A percentile compares a stretch with the other conserved stretches of the same genome.
Evolutionary conservation across 2,888 invertebrate species (phyloP).

Genomic region (Lasioglossum malachurum): DNA sequence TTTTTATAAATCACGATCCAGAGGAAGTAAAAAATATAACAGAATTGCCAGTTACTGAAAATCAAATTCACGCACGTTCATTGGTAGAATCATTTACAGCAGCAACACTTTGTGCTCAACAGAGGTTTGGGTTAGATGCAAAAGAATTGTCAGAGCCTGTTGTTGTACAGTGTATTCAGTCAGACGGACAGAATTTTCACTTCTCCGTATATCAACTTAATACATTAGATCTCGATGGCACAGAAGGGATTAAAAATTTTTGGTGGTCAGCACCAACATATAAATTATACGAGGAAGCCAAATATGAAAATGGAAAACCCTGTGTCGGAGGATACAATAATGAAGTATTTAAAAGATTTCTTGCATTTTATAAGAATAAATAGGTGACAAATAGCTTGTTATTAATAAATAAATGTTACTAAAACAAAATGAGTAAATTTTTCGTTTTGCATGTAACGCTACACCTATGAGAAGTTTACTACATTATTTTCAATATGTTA

Average conservation of each 20-base stretch:
- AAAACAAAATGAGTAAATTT: neutral
- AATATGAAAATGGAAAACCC: conserved; percentile 89
- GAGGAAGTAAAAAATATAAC: conserved; percentile 89
- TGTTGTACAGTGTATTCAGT: conserved; percentile 93
- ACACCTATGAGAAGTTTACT: neutral
- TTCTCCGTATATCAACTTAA: conserved; percentile 95
- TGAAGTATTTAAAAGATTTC: conserved; percentile 91
- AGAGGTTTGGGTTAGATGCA: conserved; percentile 89
- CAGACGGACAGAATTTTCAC: conserved; percentile 91
- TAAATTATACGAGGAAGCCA: conserved; percentile 88
- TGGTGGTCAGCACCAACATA: conserved; percentile 91
- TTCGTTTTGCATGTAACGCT: neutral
- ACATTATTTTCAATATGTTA: neutral
- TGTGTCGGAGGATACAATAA: conserved; percentile 91
- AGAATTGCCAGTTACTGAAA: conserved; percentile 88
- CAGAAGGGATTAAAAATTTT: conserved; percentile 89
- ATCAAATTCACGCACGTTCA: conserved; percentile 90
- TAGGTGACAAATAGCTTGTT: conserved; percentile 69
- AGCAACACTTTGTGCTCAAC: conserved; percentile 91
- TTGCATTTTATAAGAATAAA: conserved; percentile 92
- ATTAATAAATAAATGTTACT: conserved; percentile 25
- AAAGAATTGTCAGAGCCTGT: conserved; percentile 91
- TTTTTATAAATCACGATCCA: conserved; percentile 90
- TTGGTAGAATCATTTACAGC: conserved; percentile 91
- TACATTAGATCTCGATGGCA: conserved; percentile 89